Evolutionary conservation across 2,797 vertebrate species (phyloP).

Genomic region (Chiroxiphia lanceolata): DNA sequence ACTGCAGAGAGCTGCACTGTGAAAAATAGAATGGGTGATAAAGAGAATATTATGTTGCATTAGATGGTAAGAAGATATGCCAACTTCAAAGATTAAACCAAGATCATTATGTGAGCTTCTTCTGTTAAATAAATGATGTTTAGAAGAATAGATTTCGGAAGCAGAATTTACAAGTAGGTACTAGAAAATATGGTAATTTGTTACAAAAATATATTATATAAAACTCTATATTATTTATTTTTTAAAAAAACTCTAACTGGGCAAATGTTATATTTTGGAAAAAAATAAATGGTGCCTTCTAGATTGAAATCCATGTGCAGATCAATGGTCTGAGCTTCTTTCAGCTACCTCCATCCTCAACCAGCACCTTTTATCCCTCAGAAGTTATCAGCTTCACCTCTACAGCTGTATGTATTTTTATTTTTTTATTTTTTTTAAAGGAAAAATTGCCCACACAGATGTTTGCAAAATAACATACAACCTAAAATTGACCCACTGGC

Average conservation of each 20-base stretch:
- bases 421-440: background rate
- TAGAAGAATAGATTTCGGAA: background rate
- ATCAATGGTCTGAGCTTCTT: background rate
- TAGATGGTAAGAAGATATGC: background rate
- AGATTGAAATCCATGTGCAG: background rate
- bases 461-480: background rate
- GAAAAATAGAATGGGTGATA: constrained; percentile 47
- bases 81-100: constrained; percentile 47
- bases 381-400: background rate
- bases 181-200: background rate
- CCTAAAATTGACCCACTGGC: background rate
- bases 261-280: background rate
- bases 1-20: background rate
- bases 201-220: background rate
- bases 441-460: background rate
- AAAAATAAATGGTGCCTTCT: background rate
- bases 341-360: background rate
- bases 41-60: constrained; percentile 38
- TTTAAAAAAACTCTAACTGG: background rate
- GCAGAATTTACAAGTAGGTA: background rate
- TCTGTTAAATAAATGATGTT: constrained; percentile 64
- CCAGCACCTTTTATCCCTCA: background rate
- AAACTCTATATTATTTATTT: background rate
- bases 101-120: constrained; percentile 51
- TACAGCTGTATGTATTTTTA: background rate